phyloP scores from a whole-genome alignment of 2,888 invertebrate species.

The Unio pictorum region DNA sequence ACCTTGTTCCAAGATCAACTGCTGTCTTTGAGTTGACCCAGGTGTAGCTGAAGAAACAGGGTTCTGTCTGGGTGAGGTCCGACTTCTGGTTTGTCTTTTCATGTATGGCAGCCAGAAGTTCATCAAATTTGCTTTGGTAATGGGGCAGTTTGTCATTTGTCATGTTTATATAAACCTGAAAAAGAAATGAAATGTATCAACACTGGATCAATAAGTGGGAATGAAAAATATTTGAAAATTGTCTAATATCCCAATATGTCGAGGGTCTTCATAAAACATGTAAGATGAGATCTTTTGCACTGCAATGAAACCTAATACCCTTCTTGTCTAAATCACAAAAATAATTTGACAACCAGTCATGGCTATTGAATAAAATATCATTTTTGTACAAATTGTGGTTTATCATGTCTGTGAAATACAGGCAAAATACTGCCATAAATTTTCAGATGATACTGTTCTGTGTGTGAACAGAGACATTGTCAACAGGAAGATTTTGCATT shows the following conservation, averaged over 20 bases:
- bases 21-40: slow-evolving; percentile 64
- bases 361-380: too few relatives aligned
- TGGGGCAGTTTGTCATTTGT: slow-evolving; percentile 46
- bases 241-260: neutral
- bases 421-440: too few relatives aligned
- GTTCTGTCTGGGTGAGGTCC: slow-evolving; percentile 23
- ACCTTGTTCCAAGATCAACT: slow-evolving; percentile 55
- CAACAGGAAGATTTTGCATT: too few relatives aligned
- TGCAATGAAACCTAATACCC: neutral
- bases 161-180: slow-evolving; percentile 64
- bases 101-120: slow-evolving; percentile 48
- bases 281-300: neutral
- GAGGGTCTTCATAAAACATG: neutral
- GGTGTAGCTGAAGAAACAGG: slow-evolving; percentile 64
- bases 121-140: slow-evolving; percentile 60
- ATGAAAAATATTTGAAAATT: neutral
- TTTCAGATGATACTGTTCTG: too few relatives aligned
- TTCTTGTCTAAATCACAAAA: neutral
- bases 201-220: neutral
- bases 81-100: slow-evolving; percentile 20
- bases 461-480: too few relatives aligned
- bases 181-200: slow-evolving; percentile 1
- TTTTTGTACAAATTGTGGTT: too few relatives aligned
- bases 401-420: too few relatives aligned
- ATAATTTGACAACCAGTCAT: too few relatives aligned